Evolutionary conservation across 1,140 invertebrate species (phyloP).

Genomic region (Apis mellifera): Amel_HAv3.1 CM009939.2:6822501-6823000

Average conservation of each 20-base stretch:
- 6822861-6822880: not conserved
- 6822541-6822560: constrained; percentile 45
- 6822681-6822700: constrained; percentile 41
- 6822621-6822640: constrained; percentile 13
- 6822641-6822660: constrained; percentile 22
- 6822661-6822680: constrained; percentile 22
- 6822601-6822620: constrained; percentile 15
- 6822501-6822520: constrained; percentile 64
- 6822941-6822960: constrained; percentile 49
- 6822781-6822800: constrained; percentile 53
- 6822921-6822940: constrained; percentile 18
- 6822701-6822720: constrained; percentile 35
- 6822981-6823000: constrained; percentile 69
- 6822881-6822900: not conserved
- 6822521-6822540: constrained; percentile 15
- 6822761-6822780: constrained; percentile 41
- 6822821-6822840: constrained; percentile 42
- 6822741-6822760: constrained; percentile 56
- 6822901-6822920: constrained; percentile 1
- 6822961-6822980: constrained; percentile 68
- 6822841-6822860: not conserved
- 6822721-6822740: constrained; percentile 34
- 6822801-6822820: constrained; percentile 63
- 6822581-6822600: constrained; percentile 7
- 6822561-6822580: constrained; percentile 44